These are phyloP conservation scores for Petrolisthes cinctipes DNA, from an alignment of 2,888 invertebrate species.

Conservation along the genomic window DNA sequence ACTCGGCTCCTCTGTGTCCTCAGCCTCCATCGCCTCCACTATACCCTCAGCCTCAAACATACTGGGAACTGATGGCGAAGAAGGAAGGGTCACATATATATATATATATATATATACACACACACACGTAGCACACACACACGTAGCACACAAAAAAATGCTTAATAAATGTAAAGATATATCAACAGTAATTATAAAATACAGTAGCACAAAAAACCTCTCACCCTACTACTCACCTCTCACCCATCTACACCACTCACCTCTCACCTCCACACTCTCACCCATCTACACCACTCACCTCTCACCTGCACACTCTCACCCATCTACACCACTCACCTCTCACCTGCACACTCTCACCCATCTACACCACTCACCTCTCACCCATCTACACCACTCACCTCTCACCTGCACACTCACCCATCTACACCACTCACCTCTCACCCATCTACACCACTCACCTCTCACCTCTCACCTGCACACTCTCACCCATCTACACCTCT, in stretches of 20 bases:
- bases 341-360: too few species aligned
- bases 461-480: background rate
- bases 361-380: too few species aligned
- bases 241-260: too few species aligned
- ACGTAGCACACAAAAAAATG: too few species aligned
- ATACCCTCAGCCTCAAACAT: conserved; percentile 67
- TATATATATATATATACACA: background rate
- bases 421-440: conserved; percentile 76
- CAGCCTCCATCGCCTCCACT: conserved; percentile 71
- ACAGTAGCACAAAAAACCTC: too few species aligned
- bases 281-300: too few species aligned
- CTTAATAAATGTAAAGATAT: too few species aligned
- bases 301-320: too few species aligned
- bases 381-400: too few species aligned
- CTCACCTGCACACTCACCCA: background rate
- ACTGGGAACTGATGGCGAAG: conserved; percentile 13
- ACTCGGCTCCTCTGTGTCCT: conserved; percentile 72
- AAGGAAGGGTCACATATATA: background rate
- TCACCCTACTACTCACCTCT: background rate
- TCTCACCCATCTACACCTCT: background rate
- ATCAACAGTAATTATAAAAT: too few species aligned
- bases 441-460: conserved; percentile 70
- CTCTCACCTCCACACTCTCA: too few species aligned
- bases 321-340: too few species aligned
- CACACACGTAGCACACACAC: background rate